Conservation (phyloP, 2,888 invertebrate genomes). For the Steromphala cineraria region DNA sequence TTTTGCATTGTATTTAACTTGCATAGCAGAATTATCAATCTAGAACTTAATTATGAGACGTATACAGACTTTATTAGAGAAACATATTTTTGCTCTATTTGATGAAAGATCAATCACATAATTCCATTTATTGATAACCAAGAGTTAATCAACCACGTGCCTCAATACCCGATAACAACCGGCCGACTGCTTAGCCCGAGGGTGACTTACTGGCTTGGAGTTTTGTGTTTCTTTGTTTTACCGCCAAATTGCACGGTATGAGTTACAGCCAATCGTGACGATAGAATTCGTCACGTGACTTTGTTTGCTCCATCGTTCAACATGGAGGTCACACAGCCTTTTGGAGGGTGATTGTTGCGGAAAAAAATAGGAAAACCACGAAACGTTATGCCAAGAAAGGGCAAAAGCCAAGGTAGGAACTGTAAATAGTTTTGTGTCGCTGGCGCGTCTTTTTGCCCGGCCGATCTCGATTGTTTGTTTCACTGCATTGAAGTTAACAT, state of each 20-base stretch:
- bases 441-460: background rate
- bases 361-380: background rate
- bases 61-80: too few relatives aligned
- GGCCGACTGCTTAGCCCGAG: background rate
- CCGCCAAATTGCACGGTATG: background rate
- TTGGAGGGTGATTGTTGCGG: background rate
- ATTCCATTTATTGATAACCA: too few relatives aligned
- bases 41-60: too few relatives aligned
- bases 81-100: too few relatives aligned
- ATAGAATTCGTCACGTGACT: background rate
- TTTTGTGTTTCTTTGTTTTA: conserved; percentile 3
- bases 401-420: background rate
- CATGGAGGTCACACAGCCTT: conserved; percentile 8
- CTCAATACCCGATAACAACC: too few relatives aligned
- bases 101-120: too few relatives aligned
- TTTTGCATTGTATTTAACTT: too few relatives aligned
- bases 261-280: background rate
- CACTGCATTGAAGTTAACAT: background rate
- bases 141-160: too few relatives aligned
- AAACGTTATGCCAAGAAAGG: background rate
- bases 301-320: conserved; percentile 5
- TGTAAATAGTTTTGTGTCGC: background rate
- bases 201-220: background rate
- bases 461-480: background rate
- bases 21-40: too few relatives aligned